These are phyloP conservation scores for Lycopodina hypogea DNA, from an alignment of 37 sponge, comb jelly and placozoan genomes.

Conservation along the genomic window DNA sequence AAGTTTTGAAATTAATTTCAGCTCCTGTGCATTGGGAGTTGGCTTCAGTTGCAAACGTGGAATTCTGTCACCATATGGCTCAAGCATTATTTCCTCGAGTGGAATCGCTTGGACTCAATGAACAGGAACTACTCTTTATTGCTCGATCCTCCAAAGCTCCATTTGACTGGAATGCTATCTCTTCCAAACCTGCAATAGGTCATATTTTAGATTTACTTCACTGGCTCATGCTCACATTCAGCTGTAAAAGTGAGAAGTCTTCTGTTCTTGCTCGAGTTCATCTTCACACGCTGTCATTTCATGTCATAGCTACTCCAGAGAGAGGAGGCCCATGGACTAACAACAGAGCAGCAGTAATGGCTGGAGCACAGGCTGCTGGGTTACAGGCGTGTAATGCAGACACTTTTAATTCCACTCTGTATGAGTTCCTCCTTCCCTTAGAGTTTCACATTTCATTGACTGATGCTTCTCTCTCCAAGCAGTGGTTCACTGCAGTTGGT, in stretches of 20 bases:
- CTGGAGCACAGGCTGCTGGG: constrained; percentile 73
- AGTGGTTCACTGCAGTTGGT: too few relatives aligned
- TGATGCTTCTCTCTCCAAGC: constrained; percentile 26
- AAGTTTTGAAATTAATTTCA: constrained; percentile 16
- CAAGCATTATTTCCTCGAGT: constrained; percentile 42
- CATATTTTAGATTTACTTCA: constrained; percentile 61
- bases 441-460: constrained; percentile 51
- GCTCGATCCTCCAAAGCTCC: constrained; percentile 50
- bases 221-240: constrained; percentile 65
- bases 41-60: constrained; percentile 75
- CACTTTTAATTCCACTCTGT: constrained; percentile 30
- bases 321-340: constrained; percentile 56
- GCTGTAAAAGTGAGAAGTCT: not conserved
- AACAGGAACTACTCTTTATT: constrained; percentile 76
- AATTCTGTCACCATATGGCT: constrained; percentile 47
- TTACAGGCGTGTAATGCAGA: constrained; percentile 65
- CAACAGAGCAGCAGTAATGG: constrained; percentile 34
- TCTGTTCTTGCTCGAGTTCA: constrained; percentile 72
- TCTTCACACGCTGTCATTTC: constrained; percentile 81
- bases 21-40: constrained; percentile 82
- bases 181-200: constrained; percentile 46
- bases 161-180: constrained; percentile 25
- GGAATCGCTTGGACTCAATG: constrained; percentile 90
- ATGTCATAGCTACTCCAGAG: constrained; percentile 42
- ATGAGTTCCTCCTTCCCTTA: constrained; percentile 50